Percentiles rank a stretch among this genome's conserved stretches.
phyloP scores from a whole-genome alignment of 2,113 vertebrate species.

The Buteo buteo region DNA sequence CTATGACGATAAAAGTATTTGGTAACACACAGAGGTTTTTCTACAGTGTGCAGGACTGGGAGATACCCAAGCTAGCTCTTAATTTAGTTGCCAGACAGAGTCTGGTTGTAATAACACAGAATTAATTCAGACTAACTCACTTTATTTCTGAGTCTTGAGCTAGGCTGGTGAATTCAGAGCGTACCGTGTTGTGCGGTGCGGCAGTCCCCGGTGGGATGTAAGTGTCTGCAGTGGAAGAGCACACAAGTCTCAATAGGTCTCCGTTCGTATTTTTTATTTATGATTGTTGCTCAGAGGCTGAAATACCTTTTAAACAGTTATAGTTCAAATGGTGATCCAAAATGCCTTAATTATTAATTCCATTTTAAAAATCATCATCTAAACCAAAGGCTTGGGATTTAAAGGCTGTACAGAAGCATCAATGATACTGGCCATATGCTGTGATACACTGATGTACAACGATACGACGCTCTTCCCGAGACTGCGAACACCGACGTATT shows the following conservation, averaged over 20 bases:
- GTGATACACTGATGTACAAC: not conserved
- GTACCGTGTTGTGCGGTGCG: not conserved
- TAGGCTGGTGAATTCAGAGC: not conserved
- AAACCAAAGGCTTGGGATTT: not conserved
- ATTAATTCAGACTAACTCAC: not conserved
- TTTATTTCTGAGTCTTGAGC: not conserved
- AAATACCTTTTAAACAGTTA: not conserved
- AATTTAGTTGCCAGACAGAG: not conserved
- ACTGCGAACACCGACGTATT: accelerated
- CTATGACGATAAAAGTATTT: not conserved
- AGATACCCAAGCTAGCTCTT: not conserved
- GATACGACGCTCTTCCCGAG: not conserved
- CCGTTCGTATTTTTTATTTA: not conserved
- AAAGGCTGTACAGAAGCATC: not conserved
- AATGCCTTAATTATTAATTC: not conserved
- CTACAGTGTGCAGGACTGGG: not conserved
- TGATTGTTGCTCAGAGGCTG: not conserved
- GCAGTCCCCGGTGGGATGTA: not conserved
- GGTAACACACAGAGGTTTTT: not conserved
- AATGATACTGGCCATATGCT: not conserved
- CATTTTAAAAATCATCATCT: not conserved
- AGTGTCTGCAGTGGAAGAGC: not conserved
- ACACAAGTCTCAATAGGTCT: not conserved
- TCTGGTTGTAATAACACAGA: not conserved
- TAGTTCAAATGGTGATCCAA: not conserved